A percentile compares a stretch with the other conserved stretches of the same genome.
Conservation (phyloP, 2,888 invertebrate genomes). For the Pollenia labialis region DNA sequence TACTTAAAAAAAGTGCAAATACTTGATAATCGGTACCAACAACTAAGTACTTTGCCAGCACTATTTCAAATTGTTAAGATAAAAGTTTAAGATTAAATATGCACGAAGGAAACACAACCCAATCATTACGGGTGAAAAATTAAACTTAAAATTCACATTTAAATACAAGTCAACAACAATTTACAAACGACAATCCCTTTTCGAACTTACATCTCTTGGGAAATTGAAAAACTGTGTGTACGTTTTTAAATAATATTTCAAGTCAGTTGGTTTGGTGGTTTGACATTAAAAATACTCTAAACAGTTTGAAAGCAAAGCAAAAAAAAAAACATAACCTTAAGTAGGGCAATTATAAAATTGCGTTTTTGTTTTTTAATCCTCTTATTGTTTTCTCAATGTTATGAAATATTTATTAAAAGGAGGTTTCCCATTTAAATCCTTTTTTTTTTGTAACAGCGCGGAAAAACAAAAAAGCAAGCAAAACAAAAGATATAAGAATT, state of each 20-base stretch:
- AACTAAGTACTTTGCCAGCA: too few relatives aligned
- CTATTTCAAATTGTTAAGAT: conserved; percentile 6
- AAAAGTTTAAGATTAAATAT: conserved; percentile 20
- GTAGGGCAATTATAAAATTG: conserved; percentile 34
- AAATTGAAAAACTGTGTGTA: conserved; percentile 14
- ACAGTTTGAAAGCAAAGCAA: not conserved
- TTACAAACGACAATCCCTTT: not conserved
- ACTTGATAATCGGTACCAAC: too few relatives aligned
- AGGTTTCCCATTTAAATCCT: conserved; percentile 8
- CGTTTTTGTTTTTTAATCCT: not conserved
- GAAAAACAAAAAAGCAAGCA: not conserved
- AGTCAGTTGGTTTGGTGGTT: not conserved
- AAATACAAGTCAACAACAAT: conserved; percentile 12
- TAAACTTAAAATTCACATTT: not conserved
- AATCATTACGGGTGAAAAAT: conserved; percentile 3
- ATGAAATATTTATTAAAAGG: not conserved
- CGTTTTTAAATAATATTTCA: not conserved
- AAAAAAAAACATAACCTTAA: conserved; percentile 19
- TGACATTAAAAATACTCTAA: conserved; percentile 9
- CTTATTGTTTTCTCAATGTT: not conserved
- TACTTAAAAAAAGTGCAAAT: too few relatives aligned
- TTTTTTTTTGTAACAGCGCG: not conserved
- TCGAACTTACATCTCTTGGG: not conserved
- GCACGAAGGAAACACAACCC: not conserved
- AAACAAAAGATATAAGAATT: not conserved